Percentiles rank a stretch among this genome's conserved stretches.
Evolutionary conservation across 2,888 invertebrate species (phyloP).

Genomic region (Panorpa germanica): DNA sequence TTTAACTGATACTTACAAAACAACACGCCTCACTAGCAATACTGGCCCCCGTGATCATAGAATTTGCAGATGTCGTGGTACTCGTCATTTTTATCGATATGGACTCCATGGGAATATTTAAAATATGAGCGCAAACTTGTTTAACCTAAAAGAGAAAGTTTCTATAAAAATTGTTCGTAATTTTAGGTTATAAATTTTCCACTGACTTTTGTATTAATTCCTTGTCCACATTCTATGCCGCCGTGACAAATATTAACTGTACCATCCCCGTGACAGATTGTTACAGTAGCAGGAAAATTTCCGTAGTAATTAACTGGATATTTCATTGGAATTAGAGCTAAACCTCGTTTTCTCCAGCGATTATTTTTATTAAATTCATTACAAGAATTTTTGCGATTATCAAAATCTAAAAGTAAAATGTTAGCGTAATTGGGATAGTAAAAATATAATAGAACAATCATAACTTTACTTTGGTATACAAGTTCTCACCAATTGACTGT

Average conservation of each 20-base stretch:
- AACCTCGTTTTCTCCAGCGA: slow-evolving; percentile 63
- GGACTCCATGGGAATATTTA: slow-evolving; percentile 47
- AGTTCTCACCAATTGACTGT: slow-evolving; percentile 18
- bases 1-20: slow-evolving; percentile 23
- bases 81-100: slow-evolving; percentile 46
- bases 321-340: slow-evolving; percentile 47
- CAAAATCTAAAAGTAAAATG: slow-evolving; percentile 28
- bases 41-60: slow-evolving; percentile 47
- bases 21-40: slow-evolving; percentile 50
- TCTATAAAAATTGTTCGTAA: too few species aligned
- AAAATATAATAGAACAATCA: slow-evolving; percentile 19
- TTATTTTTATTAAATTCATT: slow-evolving; percentile 43
- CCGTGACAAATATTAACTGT: slow-evolving; percentile 51
- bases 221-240: slow-evolving; percentile 66
- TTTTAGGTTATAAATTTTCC: too few species aligned
- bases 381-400: slow-evolving; percentile 30
- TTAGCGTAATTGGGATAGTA: slow-evolving; percentile 19
- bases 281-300: slow-evolving; percentile 37
- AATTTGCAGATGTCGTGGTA: slow-evolving; percentile 44
- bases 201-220: slow-evolving; percentile 46
- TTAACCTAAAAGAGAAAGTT: slow-evolving; percentile 51
- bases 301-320: slow-evolving; percentile 34
- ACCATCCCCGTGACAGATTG: slow-evolving; percentile 51
- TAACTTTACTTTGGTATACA: neutral
- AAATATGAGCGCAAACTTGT: slow-evolving; percentile 51